Percentiles rank a stretch among this genome's conserved stretches.
Evolutionary conservation across 2,888 invertebrate genomes (phyloP).

Genomic region (Aplocera efformata): DNA sequence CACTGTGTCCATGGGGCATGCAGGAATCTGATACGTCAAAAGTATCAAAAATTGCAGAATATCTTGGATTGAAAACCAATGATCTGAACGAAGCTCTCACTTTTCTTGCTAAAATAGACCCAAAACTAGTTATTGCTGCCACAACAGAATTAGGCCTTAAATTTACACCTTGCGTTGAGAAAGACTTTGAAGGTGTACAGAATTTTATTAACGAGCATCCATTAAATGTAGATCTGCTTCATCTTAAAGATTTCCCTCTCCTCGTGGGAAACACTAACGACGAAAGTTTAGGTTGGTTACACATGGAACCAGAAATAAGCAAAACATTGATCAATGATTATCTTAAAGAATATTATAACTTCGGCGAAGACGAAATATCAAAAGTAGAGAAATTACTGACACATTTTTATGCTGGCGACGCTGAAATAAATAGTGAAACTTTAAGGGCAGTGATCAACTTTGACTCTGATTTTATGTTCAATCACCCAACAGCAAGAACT

Average conservation of each 20-base stretch:
- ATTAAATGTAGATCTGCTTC: constrained; percentile 15
- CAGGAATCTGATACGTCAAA: constrained; percentile 24
- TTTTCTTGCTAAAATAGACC: constrained; percentile 26
- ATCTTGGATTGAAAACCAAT: constrained; percentile 34
- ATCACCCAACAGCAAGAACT: constrained; percentile 16
- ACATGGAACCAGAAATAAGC: constrained; percentile 3
- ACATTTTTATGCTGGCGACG: constrained; percentile 26
- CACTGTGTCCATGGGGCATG: constrained; percentile 24
- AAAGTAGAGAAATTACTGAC: constrained; percentile 10
- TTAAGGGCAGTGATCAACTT: constrained; percentile 17
- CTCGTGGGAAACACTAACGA: constrained; percentile 20
- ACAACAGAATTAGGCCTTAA: constrained; percentile 9
- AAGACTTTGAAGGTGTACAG: constrained; percentile 19
- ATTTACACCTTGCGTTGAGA: constrained; percentile 29
- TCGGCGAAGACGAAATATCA: constrained; percentile 7
- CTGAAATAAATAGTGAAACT: constrained; percentile 9
- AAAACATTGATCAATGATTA: constrained; percentile 3
- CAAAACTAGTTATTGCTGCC: constrained; percentile 17
- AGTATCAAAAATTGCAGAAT: constrained; percentile 34
- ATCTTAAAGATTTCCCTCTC: constrained; percentile 16
- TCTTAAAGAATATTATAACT: constrained; percentile 5
- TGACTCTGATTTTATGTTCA: constrained; percentile 22
- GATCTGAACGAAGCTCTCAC: constrained; percentile 32
- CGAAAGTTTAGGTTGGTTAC: constrained; percentile 11
- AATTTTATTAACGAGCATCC: constrained; percentile 25